Percentiles rank a stretch among this genome's conserved stretches.
Evolutionary conservation across 2,797 vertebrate species (phyloP).

Genomic region (Fistularia tabacaria): DNA sequence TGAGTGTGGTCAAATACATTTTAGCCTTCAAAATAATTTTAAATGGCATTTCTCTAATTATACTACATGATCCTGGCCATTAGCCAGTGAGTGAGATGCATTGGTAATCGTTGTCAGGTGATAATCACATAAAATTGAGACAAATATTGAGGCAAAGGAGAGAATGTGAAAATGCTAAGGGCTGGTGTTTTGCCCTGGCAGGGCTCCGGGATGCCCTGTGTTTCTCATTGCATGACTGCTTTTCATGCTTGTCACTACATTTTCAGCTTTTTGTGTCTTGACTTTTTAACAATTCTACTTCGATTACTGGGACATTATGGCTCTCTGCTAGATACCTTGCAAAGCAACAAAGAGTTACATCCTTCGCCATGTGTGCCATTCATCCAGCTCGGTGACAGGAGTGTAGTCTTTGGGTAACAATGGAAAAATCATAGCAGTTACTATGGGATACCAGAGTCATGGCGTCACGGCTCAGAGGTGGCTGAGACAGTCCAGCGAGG

Average conservation of each 20-base stretch:
- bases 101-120: constrained; percentile 29
- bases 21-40: too few relatives aligned
- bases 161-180: constrained; percentile 20
- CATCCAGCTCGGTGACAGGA: constrained; percentile 77
- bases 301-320: constrained; percentile 82
- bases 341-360: constrained; percentile 84
- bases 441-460: constrained; percentile 81
- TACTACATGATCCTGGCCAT: too few relatives aligned
- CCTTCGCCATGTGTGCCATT: constrained; percentile 81
- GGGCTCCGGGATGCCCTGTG: constrained; percentile 57
- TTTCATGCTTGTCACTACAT: constrained; percentile 87
- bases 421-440: constrained; percentile 85
- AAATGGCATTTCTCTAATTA: neutral
- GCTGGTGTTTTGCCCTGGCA: constrained; percentile 35
- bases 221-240: constrained; percentile 70
- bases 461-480: constrained; percentile 74
- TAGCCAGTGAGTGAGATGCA: too few relatives aligned
- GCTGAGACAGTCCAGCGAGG: constrained; percentile 32
- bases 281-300: constrained; percentile 80
- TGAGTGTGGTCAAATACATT: too few relatives aligned
- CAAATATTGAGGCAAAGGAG: constrained; percentile 10
- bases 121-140: constrained; percentile 34
- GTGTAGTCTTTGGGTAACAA: constrained; percentile 79
- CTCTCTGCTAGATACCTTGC: constrained; percentile 82
- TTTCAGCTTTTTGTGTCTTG: constrained; percentile 80